phyloP scores from a whole-genome alignment of 2,113 vertebrate genomes.

The Plecturocebus donacophilus region DNA sequence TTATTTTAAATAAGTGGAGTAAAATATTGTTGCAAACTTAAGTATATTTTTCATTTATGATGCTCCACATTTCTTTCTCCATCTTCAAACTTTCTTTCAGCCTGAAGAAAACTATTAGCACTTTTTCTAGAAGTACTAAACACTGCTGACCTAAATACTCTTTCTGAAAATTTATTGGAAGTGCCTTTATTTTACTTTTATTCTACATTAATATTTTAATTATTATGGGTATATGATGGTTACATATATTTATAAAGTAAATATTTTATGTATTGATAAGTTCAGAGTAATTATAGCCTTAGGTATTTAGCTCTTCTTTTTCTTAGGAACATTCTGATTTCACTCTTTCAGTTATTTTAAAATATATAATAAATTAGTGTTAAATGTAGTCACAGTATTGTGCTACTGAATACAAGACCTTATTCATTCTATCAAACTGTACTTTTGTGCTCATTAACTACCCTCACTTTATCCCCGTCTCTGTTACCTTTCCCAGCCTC shows the following conservation, averaged over 20 bases:
- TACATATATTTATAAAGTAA: not conserved
- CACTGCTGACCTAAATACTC: not conserved
- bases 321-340: not conserved
- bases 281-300: not conserved
- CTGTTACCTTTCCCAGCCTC: not conserved
- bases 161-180: not conserved
- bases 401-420: not conserved
- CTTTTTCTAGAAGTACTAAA: too few relatives aligned
- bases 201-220: not conserved
- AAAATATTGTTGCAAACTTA: not conserved
- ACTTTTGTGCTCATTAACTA: not conserved
- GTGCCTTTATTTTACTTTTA: not conserved
- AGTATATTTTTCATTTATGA: not conserved
- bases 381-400: not conserved
- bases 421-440: not conserved
- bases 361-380: not conserved
- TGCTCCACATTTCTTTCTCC: not conserved
- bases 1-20: not conserved
- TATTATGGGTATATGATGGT: not conserved
- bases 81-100: not conserved
- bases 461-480: not conserved
- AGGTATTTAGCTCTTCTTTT: not conserved
- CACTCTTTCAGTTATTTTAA: not conserved
- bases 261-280: not conserved
- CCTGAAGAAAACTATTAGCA: too few relatives aligned